A percentile compares a stretch with the other conserved stretches of the same genome.
Evolutionary conservation across 1,140 invertebrate species (phyloP).

Genomic region (Panagrolaimus sp.): DNA sequence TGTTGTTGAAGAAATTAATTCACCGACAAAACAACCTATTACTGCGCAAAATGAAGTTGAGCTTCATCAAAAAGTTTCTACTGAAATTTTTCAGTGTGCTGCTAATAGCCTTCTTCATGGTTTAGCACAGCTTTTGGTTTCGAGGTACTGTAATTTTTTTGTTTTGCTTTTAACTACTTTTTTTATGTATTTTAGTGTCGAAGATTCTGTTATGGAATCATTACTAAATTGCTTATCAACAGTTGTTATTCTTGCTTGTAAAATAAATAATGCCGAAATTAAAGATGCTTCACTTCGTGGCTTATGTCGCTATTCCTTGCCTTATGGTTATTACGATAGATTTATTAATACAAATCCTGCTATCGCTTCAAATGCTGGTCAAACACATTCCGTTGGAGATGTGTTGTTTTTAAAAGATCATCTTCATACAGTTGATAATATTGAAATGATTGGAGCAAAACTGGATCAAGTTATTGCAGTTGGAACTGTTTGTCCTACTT

Average conservation of each 20-base stretch:
- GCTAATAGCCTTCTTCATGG: constrained; percentile 89
- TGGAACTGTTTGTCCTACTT: constrained; percentile 58
- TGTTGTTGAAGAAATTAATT: constrained; percentile 33
- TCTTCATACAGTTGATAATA: background rate
- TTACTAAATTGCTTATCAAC: constrained; percentile 83
- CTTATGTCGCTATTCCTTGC: constrained; percentile 85
- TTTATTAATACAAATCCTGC: background rate
- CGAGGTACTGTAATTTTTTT: constrained; percentile 64
- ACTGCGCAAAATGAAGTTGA: constrained; percentile 9
- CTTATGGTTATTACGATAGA: constrained; percentile 76
- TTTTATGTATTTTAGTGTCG: constrained; percentile 71
- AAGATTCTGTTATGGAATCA: constrained; percentile 79
- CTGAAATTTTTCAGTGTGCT: constrained; percentile 81
- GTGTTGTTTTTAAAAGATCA: too few species aligned
- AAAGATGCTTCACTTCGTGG: constrained; percentile 85
- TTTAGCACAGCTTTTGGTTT: constrained; percentile 81
- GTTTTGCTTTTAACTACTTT: background rate
- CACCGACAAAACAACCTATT: constrained; percentile 24
- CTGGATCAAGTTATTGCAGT: constrained; percentile 48
- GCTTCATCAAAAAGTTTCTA: constrained; percentile 62
- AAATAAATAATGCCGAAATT: constrained; percentile 69
- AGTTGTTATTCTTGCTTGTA: constrained; percentile 73
- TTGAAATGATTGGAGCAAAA: background rate
- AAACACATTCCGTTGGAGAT: background rate
- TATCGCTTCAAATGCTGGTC: background rate